phyloP scores from a whole-genome alignment of 2,888 invertebrate genomes.

The Odontomyia ornata region DNA sequence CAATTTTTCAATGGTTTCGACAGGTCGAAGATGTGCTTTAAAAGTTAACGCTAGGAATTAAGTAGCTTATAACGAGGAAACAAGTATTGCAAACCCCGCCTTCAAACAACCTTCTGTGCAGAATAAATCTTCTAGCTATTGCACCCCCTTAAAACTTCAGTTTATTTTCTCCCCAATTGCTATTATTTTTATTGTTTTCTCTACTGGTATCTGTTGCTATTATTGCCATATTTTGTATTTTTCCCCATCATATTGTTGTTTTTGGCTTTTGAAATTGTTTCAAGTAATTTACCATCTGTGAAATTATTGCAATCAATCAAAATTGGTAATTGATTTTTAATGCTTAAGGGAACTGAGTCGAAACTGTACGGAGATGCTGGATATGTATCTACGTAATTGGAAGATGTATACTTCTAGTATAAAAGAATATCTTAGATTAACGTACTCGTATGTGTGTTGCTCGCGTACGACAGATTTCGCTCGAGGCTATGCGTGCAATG shows the following conservation, averaged over 20 bases:
- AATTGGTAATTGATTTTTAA: conserved; percentile 53
- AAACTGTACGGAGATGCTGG: too few relatives aligned
- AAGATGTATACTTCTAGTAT: neutral
- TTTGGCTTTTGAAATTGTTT: conserved; percentile 42
- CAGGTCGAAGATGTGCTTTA: too few relatives aligned
- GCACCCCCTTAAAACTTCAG: too few relatives aligned
- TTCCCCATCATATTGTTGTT: conserved; percentile 2
- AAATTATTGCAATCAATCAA: conserved; percentile 54
- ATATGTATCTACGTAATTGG: too few relatives aligned
- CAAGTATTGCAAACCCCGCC: too few relatives aligned
- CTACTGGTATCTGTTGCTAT: neutral
- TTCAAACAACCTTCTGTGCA: neutral
- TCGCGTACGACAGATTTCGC: neutral
- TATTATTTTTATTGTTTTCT: neutral
- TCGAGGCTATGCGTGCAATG: neutral
- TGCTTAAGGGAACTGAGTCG: conserved; percentile 47
- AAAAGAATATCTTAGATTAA: neutral
- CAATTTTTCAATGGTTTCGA: too few relatives aligned
- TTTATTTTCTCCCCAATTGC: neutral
- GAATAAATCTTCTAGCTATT: conserved; percentile 29
- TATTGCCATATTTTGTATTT: neutral
- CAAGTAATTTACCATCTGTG: conserved; percentile 48
- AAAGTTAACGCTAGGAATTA: too few relatives aligned
- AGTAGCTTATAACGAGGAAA: too few relatives aligned
- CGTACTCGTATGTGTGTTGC: neutral